These are phyloP conservation scores for Netta rufina DNA, from an alignment of 2,797 vertebrate genomes.

Conservation along the genomic window DNA sequence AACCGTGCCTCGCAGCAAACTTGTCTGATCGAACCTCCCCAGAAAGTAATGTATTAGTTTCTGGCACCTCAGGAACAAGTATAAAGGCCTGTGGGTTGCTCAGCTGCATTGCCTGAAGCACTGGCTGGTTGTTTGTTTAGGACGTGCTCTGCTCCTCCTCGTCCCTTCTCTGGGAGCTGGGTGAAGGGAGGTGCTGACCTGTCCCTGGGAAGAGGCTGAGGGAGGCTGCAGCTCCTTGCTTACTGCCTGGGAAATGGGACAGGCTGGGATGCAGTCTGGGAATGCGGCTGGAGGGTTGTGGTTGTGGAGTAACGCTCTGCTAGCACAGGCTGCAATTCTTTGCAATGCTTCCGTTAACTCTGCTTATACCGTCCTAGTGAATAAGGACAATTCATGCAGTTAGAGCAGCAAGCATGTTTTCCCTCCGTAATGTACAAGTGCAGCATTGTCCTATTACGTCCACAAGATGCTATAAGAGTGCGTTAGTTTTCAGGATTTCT, in stretches of 20 bases:
- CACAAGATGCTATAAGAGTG: not conserved
- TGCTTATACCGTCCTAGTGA: not conserved
- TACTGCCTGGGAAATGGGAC: not conserved
- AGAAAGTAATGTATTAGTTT: not conserved
- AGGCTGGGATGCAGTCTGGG: not conserved
- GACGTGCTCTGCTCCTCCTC: not conserved
- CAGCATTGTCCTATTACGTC: not conserved
- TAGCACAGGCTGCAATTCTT: not conserved
- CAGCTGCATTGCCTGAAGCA: too few relatives aligned
- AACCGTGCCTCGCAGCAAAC: not conserved
- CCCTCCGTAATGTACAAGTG: not conserved
- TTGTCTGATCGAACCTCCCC: not conserved
- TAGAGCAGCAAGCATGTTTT: not conserved
- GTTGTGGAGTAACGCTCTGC: not conserved
- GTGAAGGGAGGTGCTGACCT: not conserved
- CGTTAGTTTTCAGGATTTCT: not conserved
- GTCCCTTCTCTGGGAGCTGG: not conserved
- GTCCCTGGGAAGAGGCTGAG: not conserved
- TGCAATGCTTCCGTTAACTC: not conserved
- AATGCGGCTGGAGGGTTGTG: not conserved
- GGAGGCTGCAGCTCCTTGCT: not conserved
- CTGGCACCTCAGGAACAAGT: too few relatives aligned
- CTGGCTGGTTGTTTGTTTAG: too few relatives aligned
- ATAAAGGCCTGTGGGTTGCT: too few relatives aligned
- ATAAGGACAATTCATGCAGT: too few relatives aligned